These are phyloP conservation scores for Lysandra bellargus DNA, from an alignment of 2,888 invertebrate genomes.

Conservation along the genomic window DNA sequence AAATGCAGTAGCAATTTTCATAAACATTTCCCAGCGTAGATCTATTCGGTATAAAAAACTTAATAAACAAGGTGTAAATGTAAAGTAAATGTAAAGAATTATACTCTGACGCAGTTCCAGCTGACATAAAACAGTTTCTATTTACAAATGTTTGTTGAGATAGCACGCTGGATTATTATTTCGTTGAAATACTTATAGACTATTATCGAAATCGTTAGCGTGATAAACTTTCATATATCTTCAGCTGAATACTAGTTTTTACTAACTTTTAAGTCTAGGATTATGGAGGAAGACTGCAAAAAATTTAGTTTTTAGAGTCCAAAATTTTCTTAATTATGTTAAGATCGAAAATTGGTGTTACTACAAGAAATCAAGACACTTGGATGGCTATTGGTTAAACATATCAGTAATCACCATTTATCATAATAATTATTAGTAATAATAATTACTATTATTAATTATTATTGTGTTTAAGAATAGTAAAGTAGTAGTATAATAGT, in stretches of 20 bases:
- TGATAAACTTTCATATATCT: neutral
- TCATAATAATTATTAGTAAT: too few species aligned
- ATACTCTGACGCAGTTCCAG: slow-evolving; percentile 31
- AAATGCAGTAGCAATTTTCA: slow-evolving; percentile 1
- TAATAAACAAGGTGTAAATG: slow-evolving; percentile 19
- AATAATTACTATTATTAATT: too few species aligned
- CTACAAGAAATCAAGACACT: too few species aligned
- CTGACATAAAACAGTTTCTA: slow-evolving; percentile 30
- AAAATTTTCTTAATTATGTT: neutral
- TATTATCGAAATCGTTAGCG: neutral
- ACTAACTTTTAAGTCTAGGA: neutral
- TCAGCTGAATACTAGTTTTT: neutral
- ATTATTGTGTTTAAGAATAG: too few species aligned
- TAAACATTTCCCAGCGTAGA: neutral
- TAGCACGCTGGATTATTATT: slow-evolving; percentile 18
- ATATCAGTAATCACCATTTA: too few species aligned
- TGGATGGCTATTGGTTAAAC: too few species aligned
- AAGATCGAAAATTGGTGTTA: too few species aligned
- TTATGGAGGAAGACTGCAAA: neutral
- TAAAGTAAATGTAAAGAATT: slow-evolving; percentile 19
- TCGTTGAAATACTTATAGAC: slow-evolving; percentile 18
- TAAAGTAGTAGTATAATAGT: too few species aligned
- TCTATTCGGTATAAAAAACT: slow-evolving; percentile 13
- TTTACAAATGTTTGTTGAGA: slow-evolving; percentile 33
- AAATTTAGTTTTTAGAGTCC: neutral